These are phyloP conservation scores for Tetraneura akinire DNA, from an alignment of 1,140 invertebrate genomes.

Conservation along the genomic window DNA sequence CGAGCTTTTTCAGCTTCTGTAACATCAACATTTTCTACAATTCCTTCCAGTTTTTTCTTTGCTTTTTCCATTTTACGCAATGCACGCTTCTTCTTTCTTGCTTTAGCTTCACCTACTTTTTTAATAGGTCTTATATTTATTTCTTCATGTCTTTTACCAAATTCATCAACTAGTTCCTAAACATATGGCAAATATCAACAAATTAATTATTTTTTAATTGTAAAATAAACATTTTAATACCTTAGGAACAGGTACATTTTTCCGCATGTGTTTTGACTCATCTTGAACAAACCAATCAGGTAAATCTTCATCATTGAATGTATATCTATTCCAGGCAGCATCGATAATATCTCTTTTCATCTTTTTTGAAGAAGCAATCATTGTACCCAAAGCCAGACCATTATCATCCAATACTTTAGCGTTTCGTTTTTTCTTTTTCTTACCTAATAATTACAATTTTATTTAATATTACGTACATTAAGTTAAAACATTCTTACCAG, in stretches of 20 bases:
- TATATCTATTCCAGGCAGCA: conserved; percentile 87
- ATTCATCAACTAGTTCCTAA: conserved; percentile 71
- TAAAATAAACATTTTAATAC: conserved; percentile 51
- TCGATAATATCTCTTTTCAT: conserved; percentile 81
- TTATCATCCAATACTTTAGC: conserved; percentile 80
- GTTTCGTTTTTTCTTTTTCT: conserved; percentile 58
- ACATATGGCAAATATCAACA: conserved; percentile 45
- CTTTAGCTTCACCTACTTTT: conserved; percentile 97
- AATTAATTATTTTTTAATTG: neutral
- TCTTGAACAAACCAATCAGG: conserved; percentile 97
- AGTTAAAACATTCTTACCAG: neutral
- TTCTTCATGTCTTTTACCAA: conserved; percentile 77
- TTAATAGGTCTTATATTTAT: conserved; percentile 94
- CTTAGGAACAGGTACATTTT: conserved; percentile 58
- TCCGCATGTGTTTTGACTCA: conserved; percentile 87
- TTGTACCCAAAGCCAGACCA: conserved; percentile 82
- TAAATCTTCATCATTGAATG: conserved; percentile 83
- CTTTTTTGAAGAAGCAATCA: conserved; percentile 84
- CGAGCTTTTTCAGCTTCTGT: conserved; percentile 87
- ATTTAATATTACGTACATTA: conserved; percentile 24
- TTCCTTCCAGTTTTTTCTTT: conserved; percentile 90
- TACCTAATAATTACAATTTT: conserved; percentile 55
- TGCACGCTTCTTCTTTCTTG: conserved; percentile 90
- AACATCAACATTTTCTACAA: conserved; percentile 88
- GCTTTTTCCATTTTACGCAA: conserved; percentile 86